Percentiles rank a stretch among this genome's conserved stretches.
These are phyloP conservation scores for Allolobophora icterica DNA, from an alignment of 2,888 invertebrate species.

Conservation along the genomic window DNA sequence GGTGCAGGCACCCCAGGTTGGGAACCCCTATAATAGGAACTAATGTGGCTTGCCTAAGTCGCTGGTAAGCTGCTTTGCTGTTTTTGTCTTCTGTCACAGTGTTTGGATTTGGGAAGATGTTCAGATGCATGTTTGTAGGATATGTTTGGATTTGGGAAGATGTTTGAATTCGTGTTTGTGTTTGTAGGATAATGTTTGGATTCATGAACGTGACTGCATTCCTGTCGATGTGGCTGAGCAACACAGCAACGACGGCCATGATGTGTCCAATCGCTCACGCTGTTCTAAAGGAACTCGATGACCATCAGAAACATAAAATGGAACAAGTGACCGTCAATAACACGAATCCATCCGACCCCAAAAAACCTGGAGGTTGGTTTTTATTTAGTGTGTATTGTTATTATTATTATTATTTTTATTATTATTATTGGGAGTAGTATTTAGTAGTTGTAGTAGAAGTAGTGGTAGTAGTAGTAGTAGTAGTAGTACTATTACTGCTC, in stretches of 20 bases:
- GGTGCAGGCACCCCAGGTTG: too few species aligned
- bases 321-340: background rate
- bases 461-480: background rate
- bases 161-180: background rate
- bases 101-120: background rate
- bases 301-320: slow-evolving; percentile 29
- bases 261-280: slow-evolving; percentile 63
- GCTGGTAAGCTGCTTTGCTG: too few species aligned
- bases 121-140: too few species aligned
- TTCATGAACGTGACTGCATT: slow-evolving; percentile 88
- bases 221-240: slow-evolving; percentile 95
- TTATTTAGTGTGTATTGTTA: background rate
- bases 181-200: slow-evolving; percentile 76
- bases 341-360: background rate
- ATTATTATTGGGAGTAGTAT: background rate
- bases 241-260: slow-evolving; percentile 76
- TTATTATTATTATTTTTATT: background rate
- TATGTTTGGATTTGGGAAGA: background rate
- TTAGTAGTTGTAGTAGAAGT: background rate
- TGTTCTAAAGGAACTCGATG: slow-evolving; percentile 71
- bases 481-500: background rate
- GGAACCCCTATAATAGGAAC: background rate
- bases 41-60: background rate
- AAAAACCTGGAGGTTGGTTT: background rate
- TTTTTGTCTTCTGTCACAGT: too few species aligned